Conservation (phyloP, 2,113 vertebrate species). For the Naja naja region DNA sequence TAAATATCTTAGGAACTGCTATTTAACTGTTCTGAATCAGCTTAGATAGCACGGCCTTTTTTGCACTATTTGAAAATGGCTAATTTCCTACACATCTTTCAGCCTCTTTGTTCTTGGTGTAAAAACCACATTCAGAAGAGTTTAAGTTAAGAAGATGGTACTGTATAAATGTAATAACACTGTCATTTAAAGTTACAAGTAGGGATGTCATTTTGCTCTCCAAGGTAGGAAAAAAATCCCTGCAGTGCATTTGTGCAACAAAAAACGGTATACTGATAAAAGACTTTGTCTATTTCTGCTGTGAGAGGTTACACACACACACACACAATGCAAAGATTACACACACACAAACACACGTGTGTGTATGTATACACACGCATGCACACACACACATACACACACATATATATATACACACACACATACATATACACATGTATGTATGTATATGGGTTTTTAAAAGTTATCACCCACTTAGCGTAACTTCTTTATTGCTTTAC, state of each 20-base stretch:
- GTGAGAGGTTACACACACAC: background rate
- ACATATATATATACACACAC: background rate
- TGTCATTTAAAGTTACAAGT: background rate
- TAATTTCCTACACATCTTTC: background rate
- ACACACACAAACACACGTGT: background rate
- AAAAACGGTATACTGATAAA: background rate
- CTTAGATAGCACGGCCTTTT: background rate
- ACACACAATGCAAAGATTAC: background rate
- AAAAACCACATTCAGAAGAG: background rate
- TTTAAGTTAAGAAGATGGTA: background rate
- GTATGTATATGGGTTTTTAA: background rate
- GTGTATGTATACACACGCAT: background rate
- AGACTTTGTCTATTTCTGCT: background rate
- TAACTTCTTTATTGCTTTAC: no score
- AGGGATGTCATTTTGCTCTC: background rate
- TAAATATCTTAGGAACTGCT: constrained; percentile 19
- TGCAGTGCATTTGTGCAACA: background rate
- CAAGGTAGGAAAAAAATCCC: background rate
- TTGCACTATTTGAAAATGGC: background rate
- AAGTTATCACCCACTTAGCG: background rate
- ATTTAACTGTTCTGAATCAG: constrained; percentile 28
- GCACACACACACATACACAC: no score
- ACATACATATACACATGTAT: background rate
- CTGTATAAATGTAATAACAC: background rate
- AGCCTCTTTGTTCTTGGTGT: background rate